These are phyloP conservation scores for Druon quercuslanigerum DNA, from an alignment of 1,140 invertebrate genomes.

Conservation along the genomic window DNA sequence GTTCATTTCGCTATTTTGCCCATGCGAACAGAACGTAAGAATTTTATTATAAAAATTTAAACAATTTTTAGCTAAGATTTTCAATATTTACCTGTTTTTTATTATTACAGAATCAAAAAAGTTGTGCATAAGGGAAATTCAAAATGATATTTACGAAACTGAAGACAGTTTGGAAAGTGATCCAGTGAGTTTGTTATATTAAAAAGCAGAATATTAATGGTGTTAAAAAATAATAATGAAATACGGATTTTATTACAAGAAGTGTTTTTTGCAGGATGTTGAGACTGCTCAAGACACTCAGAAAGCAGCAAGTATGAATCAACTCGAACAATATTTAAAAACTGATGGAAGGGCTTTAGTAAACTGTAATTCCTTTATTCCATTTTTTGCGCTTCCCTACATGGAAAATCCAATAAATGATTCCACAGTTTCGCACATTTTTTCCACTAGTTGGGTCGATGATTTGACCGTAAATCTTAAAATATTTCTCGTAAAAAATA, in stretches of 20 bases:
- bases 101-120: conserved; percentile 22
- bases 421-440: conserved; percentile 77
- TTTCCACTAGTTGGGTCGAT: conserved; percentile 70
- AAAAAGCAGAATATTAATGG: not conserved
- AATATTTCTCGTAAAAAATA: conserved; percentile 47
- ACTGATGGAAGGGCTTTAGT: conserved; percentile 75
- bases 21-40: conserved; percentile 43
- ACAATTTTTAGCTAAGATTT: not conserved
- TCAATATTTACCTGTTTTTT: conserved; percentile 21
- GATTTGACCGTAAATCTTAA: conserved; percentile 44
- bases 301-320: conserved; percentile 66
- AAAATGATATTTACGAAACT: conserved; percentile 25
- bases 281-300: conserved; percentile 29
- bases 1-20: conserved; percentile 57
- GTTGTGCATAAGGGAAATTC: conserved; percentile 40
- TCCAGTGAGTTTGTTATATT: conserved; percentile 1
- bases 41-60: conserved; percentile 32
- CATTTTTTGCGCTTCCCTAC: conserved; percentile 79
- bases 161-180: conserved; percentile 36
- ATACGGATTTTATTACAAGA: not conserved
- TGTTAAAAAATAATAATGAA: not conserved
- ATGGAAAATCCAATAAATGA: conserved; percentile 77
- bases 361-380: conserved; percentile 76
- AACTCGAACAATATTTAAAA: conserved; percentile 76
- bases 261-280: conserved; percentile 26